phyloP scores from a whole-genome alignment of 2,113 vertebrate genomes.

The Calcarius ornatus region DNA sequence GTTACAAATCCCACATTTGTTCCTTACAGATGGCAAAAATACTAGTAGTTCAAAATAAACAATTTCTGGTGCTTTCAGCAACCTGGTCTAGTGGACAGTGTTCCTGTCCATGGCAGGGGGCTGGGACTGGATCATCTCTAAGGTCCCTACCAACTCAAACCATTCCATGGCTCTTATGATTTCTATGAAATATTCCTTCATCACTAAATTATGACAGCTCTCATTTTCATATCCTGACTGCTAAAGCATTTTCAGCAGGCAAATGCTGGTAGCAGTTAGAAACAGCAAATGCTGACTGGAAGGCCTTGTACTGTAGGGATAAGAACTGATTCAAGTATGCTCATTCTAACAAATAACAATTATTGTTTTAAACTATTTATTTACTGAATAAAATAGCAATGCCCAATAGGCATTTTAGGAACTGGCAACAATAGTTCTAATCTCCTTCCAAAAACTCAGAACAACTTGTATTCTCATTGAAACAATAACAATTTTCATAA shows the following conservation, averaged over 20 bases:
- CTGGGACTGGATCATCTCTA: neutral
- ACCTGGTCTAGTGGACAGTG: neutral
- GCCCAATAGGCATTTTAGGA: conserved; percentile 38
- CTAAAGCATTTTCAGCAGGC: neutral
- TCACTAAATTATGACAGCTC: neutral
- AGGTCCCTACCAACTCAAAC: neutral
- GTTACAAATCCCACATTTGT: neutral
- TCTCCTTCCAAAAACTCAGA: conserved; percentile 32
- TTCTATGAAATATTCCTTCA: neutral
- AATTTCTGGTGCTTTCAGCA: neutral
- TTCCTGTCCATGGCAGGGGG: neutral
- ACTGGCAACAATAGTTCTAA: conserved; percentile 40
- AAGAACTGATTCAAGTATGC: neutral
- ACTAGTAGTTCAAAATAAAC: neutral
- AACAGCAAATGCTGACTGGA: conserved; percentile 7
- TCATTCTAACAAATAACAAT: conserved; percentile 37
- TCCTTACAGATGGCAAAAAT: neutral
- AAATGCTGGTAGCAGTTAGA: neutral
- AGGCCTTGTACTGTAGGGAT: neutral
- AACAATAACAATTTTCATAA: conserved; percentile 63
- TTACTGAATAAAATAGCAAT: conserved; percentile 46
- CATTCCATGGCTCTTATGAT: neutral
- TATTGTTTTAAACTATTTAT: conserved; percentile 39
- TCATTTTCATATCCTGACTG: neutral
- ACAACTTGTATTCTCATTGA: conserved; percentile 59